Evolutionary conservation across 1,140 invertebrate species (phyloP), one percentile per base, ranked within the genome.

Genomic region (Cyrtorhinus lividipennis): DNA sequence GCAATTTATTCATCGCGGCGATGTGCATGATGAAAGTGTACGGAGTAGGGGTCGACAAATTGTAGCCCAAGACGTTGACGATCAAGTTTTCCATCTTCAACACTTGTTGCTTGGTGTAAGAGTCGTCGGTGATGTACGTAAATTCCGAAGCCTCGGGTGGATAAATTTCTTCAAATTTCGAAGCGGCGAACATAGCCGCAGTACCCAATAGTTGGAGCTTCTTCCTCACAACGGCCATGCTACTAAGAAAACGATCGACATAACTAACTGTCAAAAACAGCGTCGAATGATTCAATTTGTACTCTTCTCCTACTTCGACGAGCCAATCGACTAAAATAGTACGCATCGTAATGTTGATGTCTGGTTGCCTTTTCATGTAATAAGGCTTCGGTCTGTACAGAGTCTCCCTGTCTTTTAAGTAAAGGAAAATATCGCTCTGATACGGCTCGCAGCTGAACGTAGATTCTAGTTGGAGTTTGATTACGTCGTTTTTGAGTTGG

Each of bases 121-220:
- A 95, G 71, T 96, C 90, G 76, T 97, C 93, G 18, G 93, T 95
- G 56, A 98, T 95, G 74, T 94, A 96, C 24, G 94, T 92, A 82
- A 97, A 96, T 78, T 97, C 94, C 8, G 82, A 80, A 63, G 96
- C 84, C 71, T 93, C 90, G 66, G 93, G 93, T n/a, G 92, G 90
- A 73, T 93, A 92, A 69, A 96, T 93, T 77, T 98, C 95, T 78
- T 97, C 93, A 72, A 93, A 97, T 85, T 98, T 98, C 44, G 90
- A 79, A 71, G 94, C 93, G 75, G 97, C 87, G 71, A 95, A 94
- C 83, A 97, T 92, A 61, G 92, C 88, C 61, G 93, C 90, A 13
- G 94, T 94, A 58, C 94, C 95, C 67, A 97, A 89, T 38, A 98
- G 78, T 75, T 98, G 95, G 57, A 98, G 76, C 75, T 97, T 96